Evolutionary conservation across 30 jellyfish, hydroid and myxozoan genomes (phyloP).

Genomic region (Mastigias papua): DNA sequence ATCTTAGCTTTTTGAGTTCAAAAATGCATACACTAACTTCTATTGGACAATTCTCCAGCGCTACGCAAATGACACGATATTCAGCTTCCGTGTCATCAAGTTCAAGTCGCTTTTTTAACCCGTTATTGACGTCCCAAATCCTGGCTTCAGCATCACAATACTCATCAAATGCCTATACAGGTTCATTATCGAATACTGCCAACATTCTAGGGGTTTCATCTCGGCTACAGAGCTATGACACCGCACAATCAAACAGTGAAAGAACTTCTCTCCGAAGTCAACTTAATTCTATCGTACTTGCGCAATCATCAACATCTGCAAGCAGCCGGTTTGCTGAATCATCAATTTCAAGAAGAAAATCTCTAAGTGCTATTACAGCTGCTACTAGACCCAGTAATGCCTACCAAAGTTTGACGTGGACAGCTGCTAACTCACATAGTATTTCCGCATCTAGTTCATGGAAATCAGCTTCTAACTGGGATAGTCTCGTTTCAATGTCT

Average conservation of each 20-base stretch:
- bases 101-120: neutral
- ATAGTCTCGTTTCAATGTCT: neutral
- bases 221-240: neutral
- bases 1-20: neutral
- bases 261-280: neutral
- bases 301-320: neutral
- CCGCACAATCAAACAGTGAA: neutral
- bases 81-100: neutral
- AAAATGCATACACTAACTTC: neutral
- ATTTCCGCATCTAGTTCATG: neutral
- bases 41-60: neutral
- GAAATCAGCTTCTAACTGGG: neutral
- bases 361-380: neutral
- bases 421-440: neutral
- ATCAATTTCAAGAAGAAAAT: neutral
- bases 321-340: neutral
- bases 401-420: neutral
- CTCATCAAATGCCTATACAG: neutral
- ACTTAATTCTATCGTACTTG: neutral
- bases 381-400: neutral
- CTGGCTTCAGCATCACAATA: neutral
- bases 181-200: neutral
- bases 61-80: neutral
- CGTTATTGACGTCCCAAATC: neutral
- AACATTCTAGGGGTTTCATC: neutral